Evolutionary conservation across 1,140 invertebrate genomes (phyloP).

Genomic region (Procambarus virginalis): DNA sequence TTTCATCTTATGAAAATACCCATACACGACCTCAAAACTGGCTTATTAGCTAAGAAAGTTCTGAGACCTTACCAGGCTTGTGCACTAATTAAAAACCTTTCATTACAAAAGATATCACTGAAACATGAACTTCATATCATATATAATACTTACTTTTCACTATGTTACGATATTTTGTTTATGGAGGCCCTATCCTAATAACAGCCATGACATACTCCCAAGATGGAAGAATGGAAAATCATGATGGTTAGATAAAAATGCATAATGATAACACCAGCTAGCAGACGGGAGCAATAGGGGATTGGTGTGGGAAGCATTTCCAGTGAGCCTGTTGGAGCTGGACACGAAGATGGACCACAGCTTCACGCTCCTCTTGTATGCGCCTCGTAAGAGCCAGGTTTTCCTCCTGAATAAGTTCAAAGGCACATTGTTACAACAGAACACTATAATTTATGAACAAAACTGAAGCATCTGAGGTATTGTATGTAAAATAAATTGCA

Average conservation of each 20-base stretch:
- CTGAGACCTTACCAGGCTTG: background rate
- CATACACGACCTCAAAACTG: background rate
- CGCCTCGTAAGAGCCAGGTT: slow-evolving; percentile 12
- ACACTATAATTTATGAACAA: too few relatives aligned
- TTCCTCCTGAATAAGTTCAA: slow-evolving; percentile 19
- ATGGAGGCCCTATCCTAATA: background rate
- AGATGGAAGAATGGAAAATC: background rate
- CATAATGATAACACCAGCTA: background rate
- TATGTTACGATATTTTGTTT: background rate
- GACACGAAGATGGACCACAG: slow-evolving; percentile 37
- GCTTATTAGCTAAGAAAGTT: background rate
- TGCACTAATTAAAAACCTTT: background rate
- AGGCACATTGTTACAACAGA: too few relatives aligned
- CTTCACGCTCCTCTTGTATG: slow-evolving; percentile 48
- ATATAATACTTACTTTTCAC: background rate
- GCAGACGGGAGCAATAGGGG: slow-evolving; percentile 38
- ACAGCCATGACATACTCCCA: slow-evolving; percentile 11
- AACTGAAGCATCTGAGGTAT: too few relatives aligned
- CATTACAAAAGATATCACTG: background rate
- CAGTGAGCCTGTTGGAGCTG: slow-evolving; percentile 44
- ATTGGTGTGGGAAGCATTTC: background rate
- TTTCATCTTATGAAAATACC: background rate
- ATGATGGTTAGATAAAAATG: background rate
- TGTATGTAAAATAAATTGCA: too few relatives aligned
- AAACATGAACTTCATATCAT: background rate